Base-by-base conservation (phyloP, 1,140 invertebrate genomes). In the Kradibia gibbosae region DNA sequence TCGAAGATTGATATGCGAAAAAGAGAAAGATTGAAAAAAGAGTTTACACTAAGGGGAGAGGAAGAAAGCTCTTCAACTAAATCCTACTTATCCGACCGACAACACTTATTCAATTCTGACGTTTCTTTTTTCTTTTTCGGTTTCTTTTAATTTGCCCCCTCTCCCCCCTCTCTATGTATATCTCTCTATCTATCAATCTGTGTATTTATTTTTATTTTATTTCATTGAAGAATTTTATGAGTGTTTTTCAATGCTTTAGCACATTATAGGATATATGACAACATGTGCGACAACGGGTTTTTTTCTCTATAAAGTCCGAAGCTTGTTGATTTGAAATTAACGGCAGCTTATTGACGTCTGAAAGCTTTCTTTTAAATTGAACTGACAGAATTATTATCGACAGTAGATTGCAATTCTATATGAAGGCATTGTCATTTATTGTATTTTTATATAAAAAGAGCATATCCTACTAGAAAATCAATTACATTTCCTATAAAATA, bases 61-160 rank as follows among this genome's bases (percentile, higher is more conserved):
- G 48, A 48, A 11, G 71, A 17, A 31, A 31, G 45, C 53, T 45
- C 22, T 65, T 65, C 28, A 28, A 34, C 42, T n/a, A 48, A 77
- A 65, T 77, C 15, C 62, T 77, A 78, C 53, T 78, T 78, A 78
- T 53, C 76, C n/a, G 62, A 15, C 20, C 22, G 17, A 28, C 39
- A 20, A 11, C 31, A 20, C 28, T 31, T 10, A 10, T 22, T 13
- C 4, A n/a, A 28, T 45, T 11, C 62, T 20, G 25, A 28, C 28
- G 62, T 25, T 28, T 28, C 13, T 36, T n/a, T 57, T 60, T 1
- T 75, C 20, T 60, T 7, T 42, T 15, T 31, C 15, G 39, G 17
- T 25, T 22, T 34, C 34, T 39, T n/a, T n/a, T n/a, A n/a, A n/a
- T n/a, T n/a, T n/a, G n/a, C 42, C 13, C n/a, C 0, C 57, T 75